Evolutionary conservation across 30 jellyfish, hydroid and myxozoan genomes (phyloP), one percentile per base, ranked within the genome.

Genomic region (Hydra vulgaris): DNA sequence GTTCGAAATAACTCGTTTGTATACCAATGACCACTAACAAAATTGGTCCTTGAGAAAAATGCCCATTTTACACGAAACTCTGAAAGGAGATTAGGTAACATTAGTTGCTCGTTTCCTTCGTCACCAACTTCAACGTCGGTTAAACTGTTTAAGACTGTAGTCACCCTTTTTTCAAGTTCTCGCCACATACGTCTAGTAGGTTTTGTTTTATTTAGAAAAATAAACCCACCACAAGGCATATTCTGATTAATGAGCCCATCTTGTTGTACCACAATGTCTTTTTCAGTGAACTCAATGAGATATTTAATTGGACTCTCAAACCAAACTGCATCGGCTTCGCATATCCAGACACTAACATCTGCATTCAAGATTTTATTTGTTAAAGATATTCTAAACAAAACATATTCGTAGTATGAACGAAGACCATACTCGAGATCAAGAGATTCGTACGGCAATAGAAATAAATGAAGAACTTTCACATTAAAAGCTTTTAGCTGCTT

Each of bases 291-390:
- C 16, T 68, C 75, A 68, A 8, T 3, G 15, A 68, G 16, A 68
- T 68, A 68, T 15, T 68, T 68, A 1, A 20, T 20, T n/a, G 75
- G 75, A 68, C 27, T 68, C 27, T 68, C 75, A 15, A 68, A 68
- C 75, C 75, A 68, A 68, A 68, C 27, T n/a, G 75, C 75, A 68
- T 68, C 75, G 25, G 75, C 25, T 15, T 68, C 75, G 27, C 75
- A 68, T 5, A 68, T 4, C 75, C 75, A 68, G 16, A 68, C 75
- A 8, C 75, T 68, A 23, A 68, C 16, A 15, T 68, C 16, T 23
- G 25, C 27, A 68, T 7, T 20, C 27, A 68, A 68, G 25, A 68
- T 20, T 23, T 68, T 23, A 68, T 68, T 68, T n/a, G 16, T 68
- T 68, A 68, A 68, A 68, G 75, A 20, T 23, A 68, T 3, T 15